Evolutionary conservation across 2,888 invertebrate species (phyloP).

Genomic region (Rhimphoctona megacephalus): DNA sequence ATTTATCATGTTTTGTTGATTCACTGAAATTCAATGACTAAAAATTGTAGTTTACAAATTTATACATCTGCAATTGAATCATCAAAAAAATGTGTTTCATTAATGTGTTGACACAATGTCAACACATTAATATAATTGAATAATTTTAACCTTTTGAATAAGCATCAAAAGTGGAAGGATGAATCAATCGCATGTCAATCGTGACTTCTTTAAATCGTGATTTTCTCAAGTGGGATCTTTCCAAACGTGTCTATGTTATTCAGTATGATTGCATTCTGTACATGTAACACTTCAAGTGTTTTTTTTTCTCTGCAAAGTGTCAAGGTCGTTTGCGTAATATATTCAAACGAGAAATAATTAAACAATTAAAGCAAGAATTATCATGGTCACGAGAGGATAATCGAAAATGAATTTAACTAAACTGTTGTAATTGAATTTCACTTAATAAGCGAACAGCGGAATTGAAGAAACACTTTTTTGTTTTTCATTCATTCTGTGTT

Average conservation of each 20-base stretch:
- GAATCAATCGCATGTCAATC: not conserved
- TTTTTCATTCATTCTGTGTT: not conserved
- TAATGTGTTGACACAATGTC: too few relatives aligned
- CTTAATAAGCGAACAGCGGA: not conserved
- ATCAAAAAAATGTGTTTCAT: not conserved
- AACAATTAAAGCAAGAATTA: not conserved
- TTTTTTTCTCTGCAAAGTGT: not conserved
- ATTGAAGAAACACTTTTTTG: too few relatives aligned
- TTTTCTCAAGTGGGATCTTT: not conserved
- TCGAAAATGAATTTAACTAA: not conserved
- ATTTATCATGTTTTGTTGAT: not conserved
- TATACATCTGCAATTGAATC: not conserved
- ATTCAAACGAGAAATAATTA: not conserved
- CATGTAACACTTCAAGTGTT: not conserved
- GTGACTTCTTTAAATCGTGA: not conserved
- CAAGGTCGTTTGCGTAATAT: conserved; percentile 6
- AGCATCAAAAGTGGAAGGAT: not conserved
- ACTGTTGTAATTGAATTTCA: not conserved
- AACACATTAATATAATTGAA: not conserved
- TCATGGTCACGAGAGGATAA: not conserved
- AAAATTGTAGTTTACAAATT: not conserved
- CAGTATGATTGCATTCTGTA: conserved; percentile 1
- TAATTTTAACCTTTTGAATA: not conserved
- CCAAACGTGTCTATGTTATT: not conserved
- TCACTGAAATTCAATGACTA: not conserved